Evolutionary conservation across 2,888 invertebrate species (phyloP).

Genomic region (Synergus laeviventris): DNA sequence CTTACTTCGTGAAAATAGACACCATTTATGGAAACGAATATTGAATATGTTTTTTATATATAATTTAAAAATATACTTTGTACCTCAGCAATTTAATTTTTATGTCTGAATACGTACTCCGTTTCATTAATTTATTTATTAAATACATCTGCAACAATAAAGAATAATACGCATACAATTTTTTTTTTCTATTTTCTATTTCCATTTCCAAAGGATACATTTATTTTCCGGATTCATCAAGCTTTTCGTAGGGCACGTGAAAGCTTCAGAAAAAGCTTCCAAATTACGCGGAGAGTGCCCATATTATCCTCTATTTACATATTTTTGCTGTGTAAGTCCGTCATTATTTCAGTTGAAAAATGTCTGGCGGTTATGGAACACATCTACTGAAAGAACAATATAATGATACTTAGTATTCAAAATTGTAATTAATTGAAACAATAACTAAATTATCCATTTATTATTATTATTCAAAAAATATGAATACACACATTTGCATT

Average conservation of each 20-base stretch:
- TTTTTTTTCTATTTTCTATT: not conserved
- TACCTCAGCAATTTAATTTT: not conserved
- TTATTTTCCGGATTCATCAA: not conserved
- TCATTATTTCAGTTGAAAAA: not conserved
- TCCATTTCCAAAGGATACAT: not conserved
- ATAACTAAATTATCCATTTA: no score
- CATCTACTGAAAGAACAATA: not conserved
- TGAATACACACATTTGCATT: no score
- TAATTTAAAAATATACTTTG: not conserved
- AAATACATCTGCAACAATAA: not conserved
- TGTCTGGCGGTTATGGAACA: not conserved
- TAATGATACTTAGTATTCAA: not conserved
- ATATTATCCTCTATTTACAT: not conserved
- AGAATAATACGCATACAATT: not conserved
- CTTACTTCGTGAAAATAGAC: not conserved
- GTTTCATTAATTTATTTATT: not conserved
- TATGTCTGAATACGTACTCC: not conserved
- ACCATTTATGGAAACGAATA: not conserved
- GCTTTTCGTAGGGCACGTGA: not conserved
- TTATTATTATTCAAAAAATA: no score
- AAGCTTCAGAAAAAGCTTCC: not conserved
- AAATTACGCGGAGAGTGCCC: not conserved
- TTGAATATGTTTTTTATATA: not conserved
- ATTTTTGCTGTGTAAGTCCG: not conserved
- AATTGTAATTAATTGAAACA: no score